phyloP scores from a whole-genome alignment of 2,797 vertebrate genomes.

The Tolypeutes matacus region DNA sequence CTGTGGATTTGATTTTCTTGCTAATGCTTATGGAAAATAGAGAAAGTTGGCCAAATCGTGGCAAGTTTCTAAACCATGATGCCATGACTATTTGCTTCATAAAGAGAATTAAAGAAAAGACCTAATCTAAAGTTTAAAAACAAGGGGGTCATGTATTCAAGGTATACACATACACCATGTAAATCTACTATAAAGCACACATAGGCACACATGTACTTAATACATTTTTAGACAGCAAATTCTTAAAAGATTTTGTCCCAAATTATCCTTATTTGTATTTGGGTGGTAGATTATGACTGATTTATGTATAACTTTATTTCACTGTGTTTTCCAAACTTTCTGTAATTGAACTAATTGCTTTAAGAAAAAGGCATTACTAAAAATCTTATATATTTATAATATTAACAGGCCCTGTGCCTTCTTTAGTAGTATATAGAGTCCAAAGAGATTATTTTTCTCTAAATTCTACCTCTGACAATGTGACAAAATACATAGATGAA shows the following conservation, averaged over 20 bases:
- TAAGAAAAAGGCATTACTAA: neutral
- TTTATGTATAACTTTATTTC: neutral
- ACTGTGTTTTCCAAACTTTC: neutral
- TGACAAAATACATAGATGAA: neutral
- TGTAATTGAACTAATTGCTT: neutral
- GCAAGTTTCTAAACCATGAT: neutral
- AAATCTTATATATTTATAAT: neutral
- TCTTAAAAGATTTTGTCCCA: neutral
- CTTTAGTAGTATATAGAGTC: neutral
- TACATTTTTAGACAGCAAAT: neutral
- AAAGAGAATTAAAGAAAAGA: neutral
- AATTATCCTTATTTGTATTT: neutral
- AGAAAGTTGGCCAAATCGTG: neutral
- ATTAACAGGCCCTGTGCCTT: neutral
- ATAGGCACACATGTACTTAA: neutral
- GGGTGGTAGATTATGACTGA: neutral
- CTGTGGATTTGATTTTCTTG: conserved; percentile 28
- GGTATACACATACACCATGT: neutral
- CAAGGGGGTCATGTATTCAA: neutral
- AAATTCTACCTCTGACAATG: neutral
- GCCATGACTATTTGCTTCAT: neutral
- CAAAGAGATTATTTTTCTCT: neutral
- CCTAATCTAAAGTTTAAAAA: neutral
- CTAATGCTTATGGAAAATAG: neutral
- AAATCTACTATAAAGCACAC: neutral